A percentile compares a stretch with the other conserved stretches of the same genome.
phyloP scores from a whole-genome alignment of 2,888 invertebrate species.

The Apotomis betuletana region DNA sequence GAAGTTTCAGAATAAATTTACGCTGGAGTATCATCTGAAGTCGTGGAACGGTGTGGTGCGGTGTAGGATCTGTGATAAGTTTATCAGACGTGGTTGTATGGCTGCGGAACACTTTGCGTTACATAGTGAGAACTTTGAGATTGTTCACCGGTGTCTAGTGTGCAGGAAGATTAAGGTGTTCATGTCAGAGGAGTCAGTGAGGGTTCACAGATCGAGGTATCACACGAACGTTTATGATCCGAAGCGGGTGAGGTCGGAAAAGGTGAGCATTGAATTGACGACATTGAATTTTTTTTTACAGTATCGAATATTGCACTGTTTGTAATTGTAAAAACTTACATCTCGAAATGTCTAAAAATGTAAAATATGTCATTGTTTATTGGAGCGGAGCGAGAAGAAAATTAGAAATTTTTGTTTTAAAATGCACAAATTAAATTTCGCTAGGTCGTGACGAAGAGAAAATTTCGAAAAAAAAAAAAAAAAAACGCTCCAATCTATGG shows the following conservation, averaged over 20 bases:
- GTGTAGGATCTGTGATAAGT: slow-evolving; percentile 51
- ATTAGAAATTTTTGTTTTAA: no score
- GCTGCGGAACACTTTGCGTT: slow-evolving; percentile 53
- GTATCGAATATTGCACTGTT: no score
- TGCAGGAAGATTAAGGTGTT: slow-evolving; percentile 50
- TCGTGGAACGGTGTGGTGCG: accelerated
- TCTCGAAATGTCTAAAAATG: no score
- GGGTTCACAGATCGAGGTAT: slow-evolving; percentile 38
- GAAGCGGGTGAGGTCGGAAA: slow-evolving; percentile 12
- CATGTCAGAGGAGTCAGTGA: background rate
- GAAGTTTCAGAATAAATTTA: slow-evolving; percentile 46
- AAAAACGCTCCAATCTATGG: no score
- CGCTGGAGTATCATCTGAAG: slow-evolving; percentile 44
- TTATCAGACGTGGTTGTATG: slow-evolving; percentile 49
- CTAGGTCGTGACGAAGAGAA: no score
- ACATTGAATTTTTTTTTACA: no score
- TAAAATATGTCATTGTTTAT: no score
- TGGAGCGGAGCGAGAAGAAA: no score
- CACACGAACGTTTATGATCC: slow-evolving; percentile 41
- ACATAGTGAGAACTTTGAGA: slow-evolving; percentile 51
- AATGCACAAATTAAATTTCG: no score
- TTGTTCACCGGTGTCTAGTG: slow-evolving; percentile 51
- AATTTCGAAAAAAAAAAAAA: no score
- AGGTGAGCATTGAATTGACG: slow-evolving; percentile 40
- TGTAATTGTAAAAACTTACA: no score